phyloP scores from a whole-genome alignment of 2,888 invertebrate species.

The Galeruca laticollis region DNA sequence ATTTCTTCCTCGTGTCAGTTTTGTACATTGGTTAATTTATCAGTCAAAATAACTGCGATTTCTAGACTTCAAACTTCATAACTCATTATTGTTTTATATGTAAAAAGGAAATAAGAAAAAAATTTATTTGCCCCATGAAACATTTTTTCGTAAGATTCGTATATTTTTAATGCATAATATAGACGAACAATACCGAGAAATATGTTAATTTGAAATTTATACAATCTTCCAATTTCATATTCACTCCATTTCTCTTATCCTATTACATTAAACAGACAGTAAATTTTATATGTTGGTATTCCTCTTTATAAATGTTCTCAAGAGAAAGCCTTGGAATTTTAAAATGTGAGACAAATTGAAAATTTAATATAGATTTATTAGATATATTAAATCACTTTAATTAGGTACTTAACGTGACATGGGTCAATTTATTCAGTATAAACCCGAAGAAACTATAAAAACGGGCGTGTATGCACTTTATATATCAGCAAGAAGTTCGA shows the following conservation, averaged over 20 bases:
- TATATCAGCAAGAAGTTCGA: neutral
- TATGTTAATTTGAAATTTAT: neutral
- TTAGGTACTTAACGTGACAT: neutral
- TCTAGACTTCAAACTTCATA: too few species aligned
- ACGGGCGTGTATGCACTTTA: neutral
- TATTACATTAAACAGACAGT: slow-evolving; percentile 9
- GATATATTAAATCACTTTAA: neutral
- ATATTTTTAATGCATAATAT: neutral
- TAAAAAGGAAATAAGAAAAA: too few species aligned
- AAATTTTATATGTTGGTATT: slow-evolving; percentile 4
- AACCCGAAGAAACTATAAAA: neutral
- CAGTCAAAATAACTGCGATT: too few species aligned
- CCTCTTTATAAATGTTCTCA: neutral
- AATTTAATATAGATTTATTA: slow-evolving; percentile 5
- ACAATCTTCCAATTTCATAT: neutral
- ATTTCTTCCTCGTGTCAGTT: too few species aligned
- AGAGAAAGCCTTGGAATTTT: neutral
- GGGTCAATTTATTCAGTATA: slow-evolving; percentile 2
- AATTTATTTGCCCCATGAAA: too few species aligned
- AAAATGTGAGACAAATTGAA: slow-evolving; percentile 3
- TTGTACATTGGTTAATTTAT: too few species aligned
- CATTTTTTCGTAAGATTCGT: too few species aligned
- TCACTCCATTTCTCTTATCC: slow-evolving; percentile 2
- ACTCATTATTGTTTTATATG: too few species aligned
- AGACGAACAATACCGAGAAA: neutral